Conservation (phyloP, 2,797 vertebrate species). For the Poliocrania exsul region DNA sequence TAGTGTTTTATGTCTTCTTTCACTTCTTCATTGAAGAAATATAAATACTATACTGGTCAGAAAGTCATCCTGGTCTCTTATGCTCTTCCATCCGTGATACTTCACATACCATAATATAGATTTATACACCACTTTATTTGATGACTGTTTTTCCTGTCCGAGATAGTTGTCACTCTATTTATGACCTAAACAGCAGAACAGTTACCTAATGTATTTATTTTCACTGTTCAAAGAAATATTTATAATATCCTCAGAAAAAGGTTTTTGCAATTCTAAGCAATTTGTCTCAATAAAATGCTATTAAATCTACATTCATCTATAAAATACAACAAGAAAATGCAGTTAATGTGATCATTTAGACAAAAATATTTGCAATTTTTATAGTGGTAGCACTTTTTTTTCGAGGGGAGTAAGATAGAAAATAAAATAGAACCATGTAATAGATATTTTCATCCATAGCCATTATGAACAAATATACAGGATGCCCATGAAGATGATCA, state of each 20-base stretch:
- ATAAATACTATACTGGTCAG: neutral
- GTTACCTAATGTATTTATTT: neutral
- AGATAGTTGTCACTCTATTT: neutral
- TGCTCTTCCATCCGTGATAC: neutral
- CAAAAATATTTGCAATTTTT: neutral
- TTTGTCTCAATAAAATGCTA: neutral
- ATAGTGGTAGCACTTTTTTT: neutral
- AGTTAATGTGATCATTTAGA: neutral
- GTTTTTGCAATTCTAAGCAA: neutral
- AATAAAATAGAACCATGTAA: neutral
- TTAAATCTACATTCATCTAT: neutral
- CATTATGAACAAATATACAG: neutral
- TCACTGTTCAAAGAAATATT: neutral
- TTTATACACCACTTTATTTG: neutral
- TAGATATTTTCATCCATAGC: neutral
- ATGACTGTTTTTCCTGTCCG: neutral
- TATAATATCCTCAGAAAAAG: neutral
- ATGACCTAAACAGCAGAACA: neutral
- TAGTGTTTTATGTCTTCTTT: neutral
- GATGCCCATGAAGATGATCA: neutral
- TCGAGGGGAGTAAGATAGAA: neutral
- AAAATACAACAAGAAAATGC: neutral
- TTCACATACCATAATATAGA: neutral
- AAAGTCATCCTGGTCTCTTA: neutral
- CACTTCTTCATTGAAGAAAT: neutral